Base-by-base conservation (phyloP, 2,888 invertebrate genomes). In the Himalopsyche kuldschensis region DNA sequence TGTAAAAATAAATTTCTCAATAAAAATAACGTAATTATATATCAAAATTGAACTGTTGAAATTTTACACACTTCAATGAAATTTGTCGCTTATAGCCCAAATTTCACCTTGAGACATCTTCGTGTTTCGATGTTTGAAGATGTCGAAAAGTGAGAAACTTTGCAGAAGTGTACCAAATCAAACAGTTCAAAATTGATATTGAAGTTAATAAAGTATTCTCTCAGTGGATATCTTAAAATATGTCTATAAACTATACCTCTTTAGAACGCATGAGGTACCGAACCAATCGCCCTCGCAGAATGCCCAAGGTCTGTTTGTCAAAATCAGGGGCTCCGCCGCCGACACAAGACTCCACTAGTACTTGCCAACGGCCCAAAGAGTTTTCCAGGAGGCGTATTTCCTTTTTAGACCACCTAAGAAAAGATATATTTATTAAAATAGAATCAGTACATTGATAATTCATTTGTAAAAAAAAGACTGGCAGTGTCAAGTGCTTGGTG, bases 241-340 rank as follows among this genome's bases (percentile, higher is more conserved):
- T 4, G n/a, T n/a, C n/a, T n/a, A 75, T 41, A 1, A 15, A 41
- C 17, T 32, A 35, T 88, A 94, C 94, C 93, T 98, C 98, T 88
- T 96, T 93, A 17, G 98, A 98, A 86, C 98, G 92, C 98, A 99
- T 98, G 80, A 98, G 93, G 90, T 98, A 99, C 55, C 98, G 93
- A 15, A 99, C 98, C 87, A 97, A 94, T 80, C 98, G 93, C 0
- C 99, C 99, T 35, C 98, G 92, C 46, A 99, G 92, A 63, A 98
- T 97, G 0, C 98, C 99, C 81, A 98, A 92, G 0, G 98, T 99
- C 89, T 98, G 97, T 89, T 95, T 96, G 89, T 99, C 98, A 89
- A 98, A 95, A 89, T 98, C 98, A 1, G 96, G 95, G 15, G 95
- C 95, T 86, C 95, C 96, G 1, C 96, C 95, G 0, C 96, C 96